Conservation (phyloP, 2,888 invertebrate species). For the Coleophora deauratella region DNA sequence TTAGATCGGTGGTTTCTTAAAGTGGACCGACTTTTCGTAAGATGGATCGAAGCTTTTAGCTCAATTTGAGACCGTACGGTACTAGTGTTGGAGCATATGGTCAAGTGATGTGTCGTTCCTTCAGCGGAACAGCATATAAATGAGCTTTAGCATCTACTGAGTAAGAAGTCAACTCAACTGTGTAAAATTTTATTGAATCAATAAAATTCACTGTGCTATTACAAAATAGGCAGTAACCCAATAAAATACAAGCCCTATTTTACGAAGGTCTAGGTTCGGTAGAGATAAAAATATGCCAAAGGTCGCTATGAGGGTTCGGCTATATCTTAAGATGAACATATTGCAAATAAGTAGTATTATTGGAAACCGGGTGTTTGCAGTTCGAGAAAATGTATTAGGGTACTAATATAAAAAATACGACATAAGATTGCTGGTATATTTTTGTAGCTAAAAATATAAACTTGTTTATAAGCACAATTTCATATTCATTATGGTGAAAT, state of each 20-base stretch:
- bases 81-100: constrained; percentile 30
- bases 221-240: no score
- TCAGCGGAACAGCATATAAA: background rate
- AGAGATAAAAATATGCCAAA: background rate
- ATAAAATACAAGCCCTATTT: no score
- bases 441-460: no score
- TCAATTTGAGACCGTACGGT: constrained; percentile 47
- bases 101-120: constrained; percentile 1
- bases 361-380: background rate
- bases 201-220: no score
- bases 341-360: constrained; percentile 3
- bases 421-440: no score
- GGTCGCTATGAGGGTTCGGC: constrained; percentile 1
- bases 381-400: no score
- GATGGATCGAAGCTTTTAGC: constrained; percentile 68
- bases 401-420: no score
- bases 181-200: no score
- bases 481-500: no score
- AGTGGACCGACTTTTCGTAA: constrained; percentile 57
- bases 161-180: no score
- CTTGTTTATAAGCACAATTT: no score
- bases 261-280: no score
- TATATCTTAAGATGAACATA: constrained; percentile 4
- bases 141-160: background rate
- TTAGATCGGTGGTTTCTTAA: constrained; percentile 55